A percentile compares a stretch with the other conserved stretches of the same genome.
phyloP scores from a whole-genome alignment of 2,888 invertebrate species.

The Drosophila pseudotalamancana region DNA sequence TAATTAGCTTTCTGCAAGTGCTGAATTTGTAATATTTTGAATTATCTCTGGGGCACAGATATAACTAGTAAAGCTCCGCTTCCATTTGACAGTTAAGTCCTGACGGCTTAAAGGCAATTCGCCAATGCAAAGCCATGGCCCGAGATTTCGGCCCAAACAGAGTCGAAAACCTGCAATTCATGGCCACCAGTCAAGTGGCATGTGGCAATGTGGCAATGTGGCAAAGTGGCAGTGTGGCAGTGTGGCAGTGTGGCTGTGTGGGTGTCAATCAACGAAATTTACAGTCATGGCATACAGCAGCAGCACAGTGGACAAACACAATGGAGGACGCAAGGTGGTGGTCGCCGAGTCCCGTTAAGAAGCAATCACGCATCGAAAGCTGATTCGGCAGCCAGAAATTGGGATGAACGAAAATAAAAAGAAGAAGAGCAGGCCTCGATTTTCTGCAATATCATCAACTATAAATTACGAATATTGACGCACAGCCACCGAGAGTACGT shows the following conservation, averaged over 20 bases:
- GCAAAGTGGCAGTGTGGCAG: no score
- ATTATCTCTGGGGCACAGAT: no score
- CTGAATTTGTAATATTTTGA: constrained; percentile 9
- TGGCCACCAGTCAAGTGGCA: constrained; percentile 50
- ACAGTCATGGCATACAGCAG: constrained; percentile 53
- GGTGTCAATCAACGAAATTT: constrained; percentile 42
- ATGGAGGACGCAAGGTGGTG: constrained; percentile 17
- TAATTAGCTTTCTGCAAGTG: constrained; percentile 69
- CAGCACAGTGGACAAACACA: constrained; percentile 28
- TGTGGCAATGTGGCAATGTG: constrained; percentile 47
- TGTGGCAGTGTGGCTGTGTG: no score
- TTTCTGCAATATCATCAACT: constrained; percentile 79
- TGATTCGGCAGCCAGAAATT: constrained; percentile 66
- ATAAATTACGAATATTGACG: constrained; percentile 78
- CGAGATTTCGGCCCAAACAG: constrained; percentile 20
- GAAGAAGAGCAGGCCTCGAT: constrained; percentile 14
- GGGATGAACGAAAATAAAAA: constrained; percentile 17
- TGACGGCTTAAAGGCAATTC: background rate
- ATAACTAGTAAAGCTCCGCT: background rate
- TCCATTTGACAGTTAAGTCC: no score
- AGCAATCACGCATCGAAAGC: constrained; percentile 77
- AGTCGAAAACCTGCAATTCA: constrained; percentile 64
- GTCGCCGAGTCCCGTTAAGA: constrained; percentile 62
- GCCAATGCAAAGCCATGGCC: background rate
- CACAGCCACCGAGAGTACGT: constrained; percentile 63